These are phyloP conservation scores for Meriones unguiculatus DNA, from an alignment of 2,113 vertebrate genomes.

Conservation along the genomic window DNA sequence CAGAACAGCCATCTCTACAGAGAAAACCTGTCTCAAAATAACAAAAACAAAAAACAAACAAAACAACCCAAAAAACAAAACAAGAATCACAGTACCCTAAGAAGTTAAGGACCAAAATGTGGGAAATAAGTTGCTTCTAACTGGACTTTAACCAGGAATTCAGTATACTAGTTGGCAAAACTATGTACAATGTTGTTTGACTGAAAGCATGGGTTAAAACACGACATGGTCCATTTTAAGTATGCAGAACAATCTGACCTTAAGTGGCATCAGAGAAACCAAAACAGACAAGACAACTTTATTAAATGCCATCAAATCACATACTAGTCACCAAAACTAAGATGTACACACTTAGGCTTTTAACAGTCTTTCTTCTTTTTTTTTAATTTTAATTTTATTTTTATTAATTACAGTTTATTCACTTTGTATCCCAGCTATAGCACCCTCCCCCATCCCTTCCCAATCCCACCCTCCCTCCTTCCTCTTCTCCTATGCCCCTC, in stretches of 20 bases:
- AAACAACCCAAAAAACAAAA: no score
- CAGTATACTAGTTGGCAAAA: constrained; percentile 1
- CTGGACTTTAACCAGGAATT: constrained; percentile 52
- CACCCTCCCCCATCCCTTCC: no score
- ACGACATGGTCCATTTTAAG: not conserved
- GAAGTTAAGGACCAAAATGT: constrained; percentile 16
- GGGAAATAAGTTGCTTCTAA: not conserved
- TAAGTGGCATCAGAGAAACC: constrained; percentile 30
- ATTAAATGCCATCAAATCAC: constrained; percentile 47
- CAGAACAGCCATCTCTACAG: no score
- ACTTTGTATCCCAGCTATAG: no score
- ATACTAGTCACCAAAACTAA: constrained; percentile 43
- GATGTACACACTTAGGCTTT: not conserved
- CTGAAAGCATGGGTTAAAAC: not conserved
- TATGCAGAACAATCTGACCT: constrained; percentile 33
- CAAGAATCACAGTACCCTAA: not conserved
- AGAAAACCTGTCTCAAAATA: no score
- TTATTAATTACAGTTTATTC: no score
- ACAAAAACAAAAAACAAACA: no score
- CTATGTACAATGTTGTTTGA: constrained; percentile 29
- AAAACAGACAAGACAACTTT: constrained; percentile 22
- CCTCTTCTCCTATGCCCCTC: no score
- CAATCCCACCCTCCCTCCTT: no score
- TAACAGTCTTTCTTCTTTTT: not conserved
- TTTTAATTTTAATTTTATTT: no score